Percentiles rank a stretch among this genome's conserved stretches.
Evolutionary conservation across 2,797 vertebrate genomes (phyloP).

Genomic region (Hirundo rustica): DNA sequence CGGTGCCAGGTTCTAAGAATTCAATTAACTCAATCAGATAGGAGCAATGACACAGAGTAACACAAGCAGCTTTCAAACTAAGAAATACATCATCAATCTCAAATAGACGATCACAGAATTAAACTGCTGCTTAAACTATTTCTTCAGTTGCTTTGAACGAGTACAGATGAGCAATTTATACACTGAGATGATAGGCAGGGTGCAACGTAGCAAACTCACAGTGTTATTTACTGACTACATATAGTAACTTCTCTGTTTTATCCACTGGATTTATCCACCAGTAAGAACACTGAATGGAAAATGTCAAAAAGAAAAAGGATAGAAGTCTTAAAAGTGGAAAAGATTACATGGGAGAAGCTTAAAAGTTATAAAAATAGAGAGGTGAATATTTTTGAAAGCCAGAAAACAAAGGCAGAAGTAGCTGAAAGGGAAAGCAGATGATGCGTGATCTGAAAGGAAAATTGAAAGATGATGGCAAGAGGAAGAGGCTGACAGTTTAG

Average conservation of each 20-base stretch:
- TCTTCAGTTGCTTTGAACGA: background rate
- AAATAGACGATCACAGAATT: background rate
- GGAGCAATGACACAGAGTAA: background rate
- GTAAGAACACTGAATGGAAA: background rate
- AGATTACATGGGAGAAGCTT: background rate
- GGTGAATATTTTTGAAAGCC: background rate
- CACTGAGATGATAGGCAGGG: background rate
- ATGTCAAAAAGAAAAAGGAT: background rate
- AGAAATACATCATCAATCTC: background rate
- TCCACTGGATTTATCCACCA: background rate
- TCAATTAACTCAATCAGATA: background rate
- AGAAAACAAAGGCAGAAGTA: background rate
- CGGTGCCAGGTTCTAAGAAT: background rate
- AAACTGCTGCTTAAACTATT: background rate
- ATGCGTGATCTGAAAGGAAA: background rate
- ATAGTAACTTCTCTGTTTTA: background rate
- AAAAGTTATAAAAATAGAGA: background rate
- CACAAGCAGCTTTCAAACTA: background rate
- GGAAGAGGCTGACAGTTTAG: background rate
- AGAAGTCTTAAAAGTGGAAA: background rate
- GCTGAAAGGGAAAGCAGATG: background rate
- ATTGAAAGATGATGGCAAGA: rapidly evolving
- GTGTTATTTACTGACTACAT: background rate
- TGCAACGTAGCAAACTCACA: background rate
- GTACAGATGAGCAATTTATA: background rate